Evolutionary conservation across 1,140 invertebrate genomes (phyloP), one percentile per base, ranked within the genome.

Genomic region (Philaenus spumarius): DNA sequence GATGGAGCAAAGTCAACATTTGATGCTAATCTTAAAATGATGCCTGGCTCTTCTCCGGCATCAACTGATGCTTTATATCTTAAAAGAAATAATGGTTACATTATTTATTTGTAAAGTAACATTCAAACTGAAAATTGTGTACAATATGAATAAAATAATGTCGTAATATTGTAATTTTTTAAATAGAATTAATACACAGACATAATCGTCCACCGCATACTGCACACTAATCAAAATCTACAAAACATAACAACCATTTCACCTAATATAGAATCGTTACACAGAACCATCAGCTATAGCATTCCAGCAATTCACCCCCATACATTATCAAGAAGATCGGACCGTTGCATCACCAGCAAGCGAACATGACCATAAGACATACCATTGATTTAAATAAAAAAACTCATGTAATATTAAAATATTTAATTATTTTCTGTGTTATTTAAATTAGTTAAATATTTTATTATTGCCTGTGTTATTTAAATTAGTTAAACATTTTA

Each of bases 21-120:
- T 60, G 75, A 68, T 6, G 84, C 75, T 57, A 86, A 73, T 53
- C 75, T 70, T 11, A 86, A 60, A 2, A 89, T 70, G 39, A 85
- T 76, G 46, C 77, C 78, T 54, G 73, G 68, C 39, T 67, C 68
- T 55, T 72, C 69, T 11, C 72, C 68, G n/a, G 35, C 43, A 23
- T 64, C 37, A 3, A 71, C 54, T 9, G 60, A 63, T 46, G 65
- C 37, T 9, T 54, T 17, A 55, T 67, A 72, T 34, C 69, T 72
- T 39, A 20, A 30, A 45, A 14, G 3, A 19, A 3, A 14, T 20
- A 9, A 9, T 6, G 19, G 15, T n/a, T 19, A 19, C 19, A 9
- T 45, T 9, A 11, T 7, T n/a, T 9, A n/a, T 11, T 9, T 6
- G 7, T 9, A 9, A 12, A 17, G 22, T 23, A 45, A 45, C 7